Evolutionary conservation across 2,113 vertebrate genomes (phyloP).

Genomic region (Cyrtonyx montezumae): DNA sequence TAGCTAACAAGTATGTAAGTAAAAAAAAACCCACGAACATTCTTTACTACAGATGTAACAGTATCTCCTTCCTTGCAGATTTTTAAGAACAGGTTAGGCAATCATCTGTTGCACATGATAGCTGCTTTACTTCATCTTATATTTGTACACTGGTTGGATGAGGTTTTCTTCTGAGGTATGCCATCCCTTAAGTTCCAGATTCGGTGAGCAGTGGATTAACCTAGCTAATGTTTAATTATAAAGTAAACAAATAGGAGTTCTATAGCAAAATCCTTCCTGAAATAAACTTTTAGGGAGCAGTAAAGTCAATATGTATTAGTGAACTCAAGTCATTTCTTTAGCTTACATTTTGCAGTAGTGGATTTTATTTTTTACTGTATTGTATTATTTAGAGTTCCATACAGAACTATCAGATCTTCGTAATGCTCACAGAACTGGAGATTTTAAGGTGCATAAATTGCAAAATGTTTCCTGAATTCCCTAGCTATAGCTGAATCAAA

Average conservation of each 20-base stretch:
- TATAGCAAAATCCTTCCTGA: background rate
- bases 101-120: background rate
- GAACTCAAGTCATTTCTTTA: background rate
- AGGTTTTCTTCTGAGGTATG: background rate
- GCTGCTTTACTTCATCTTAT: background rate
- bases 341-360: background rate
- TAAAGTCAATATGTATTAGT: background rate
- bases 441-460: background rate
- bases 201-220: background rate
- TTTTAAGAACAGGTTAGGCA: background rate
- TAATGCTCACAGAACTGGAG: background rate
- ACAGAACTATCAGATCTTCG: background rate
- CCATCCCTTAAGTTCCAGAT: background rate
- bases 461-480: background rate
- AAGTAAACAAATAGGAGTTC: background rate
- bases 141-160: background rate
- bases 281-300: background rate
- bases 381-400: background rate
- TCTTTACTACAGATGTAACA: background rate
- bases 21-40: background rate
- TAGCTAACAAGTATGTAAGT: background rate
- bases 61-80: background rate
- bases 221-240: background rate
- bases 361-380: background rate
- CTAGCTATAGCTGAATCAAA: background rate